phyloP scores from a whole-genome alignment of 2,888 invertebrate species.

The Rapana venosa region DNA sequence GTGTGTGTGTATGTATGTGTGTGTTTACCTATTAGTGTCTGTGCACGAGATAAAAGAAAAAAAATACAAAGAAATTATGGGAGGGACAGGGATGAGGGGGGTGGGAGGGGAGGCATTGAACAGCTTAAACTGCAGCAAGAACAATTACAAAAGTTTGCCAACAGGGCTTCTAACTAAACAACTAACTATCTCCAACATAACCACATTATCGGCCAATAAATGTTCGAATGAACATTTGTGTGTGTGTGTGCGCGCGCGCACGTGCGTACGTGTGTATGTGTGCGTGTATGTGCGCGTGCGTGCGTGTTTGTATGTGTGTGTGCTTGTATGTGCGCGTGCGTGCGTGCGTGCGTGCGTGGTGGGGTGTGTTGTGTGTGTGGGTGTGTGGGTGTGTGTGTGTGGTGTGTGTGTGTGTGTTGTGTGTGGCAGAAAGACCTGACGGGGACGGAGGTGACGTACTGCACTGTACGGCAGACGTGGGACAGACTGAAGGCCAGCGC shows the following conservation, averaged over 20 bases:
- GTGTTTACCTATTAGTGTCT: no score
- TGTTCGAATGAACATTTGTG: neutral
- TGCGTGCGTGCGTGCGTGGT: neutral
- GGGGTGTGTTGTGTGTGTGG: constrained; percentile 6
- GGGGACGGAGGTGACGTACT: constrained; percentile 54
- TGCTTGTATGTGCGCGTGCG: neutral
- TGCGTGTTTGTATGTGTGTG: neutral
- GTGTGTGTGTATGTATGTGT: no score
- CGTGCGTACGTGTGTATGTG: neutral
- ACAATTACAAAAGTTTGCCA: no score
- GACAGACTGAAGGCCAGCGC: constrained; percentile 62
- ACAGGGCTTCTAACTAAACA: no score
- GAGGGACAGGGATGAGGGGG: no score
- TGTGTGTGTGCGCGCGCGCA: neutral
- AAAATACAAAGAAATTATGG: no score
- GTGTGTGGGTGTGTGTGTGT: neutral
- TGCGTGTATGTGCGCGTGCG: constrained; percentile 6
- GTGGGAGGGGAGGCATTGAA: no score
- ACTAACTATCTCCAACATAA: no score
- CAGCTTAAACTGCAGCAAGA: no score
- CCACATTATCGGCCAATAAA: no score
- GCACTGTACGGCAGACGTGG: constrained; percentile 62
- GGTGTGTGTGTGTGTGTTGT: neutral
- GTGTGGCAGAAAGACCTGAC: constrained; percentile 52
- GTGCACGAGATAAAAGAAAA: no score